Percentiles rank a stretch among this genome's conserved stretches.
Evolutionary conservation across 2,888 invertebrate genomes (phyloP).

Genomic region (Eutolmus rufibarbis): DNA sequence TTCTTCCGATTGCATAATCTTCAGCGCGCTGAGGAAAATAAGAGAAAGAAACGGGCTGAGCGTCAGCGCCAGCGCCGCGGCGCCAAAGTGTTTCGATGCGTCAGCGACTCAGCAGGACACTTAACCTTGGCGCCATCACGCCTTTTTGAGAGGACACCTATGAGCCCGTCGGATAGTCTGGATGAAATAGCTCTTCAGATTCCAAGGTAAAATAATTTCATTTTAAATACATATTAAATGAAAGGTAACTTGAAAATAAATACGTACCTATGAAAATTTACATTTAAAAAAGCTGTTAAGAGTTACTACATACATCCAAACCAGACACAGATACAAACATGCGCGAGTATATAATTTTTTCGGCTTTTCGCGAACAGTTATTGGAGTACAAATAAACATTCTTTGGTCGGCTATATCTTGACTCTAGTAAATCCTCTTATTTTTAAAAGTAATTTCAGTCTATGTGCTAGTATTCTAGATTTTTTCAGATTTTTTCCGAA

Average conservation of each 20-base stretch:
- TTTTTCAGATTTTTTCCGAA: too few species aligned
- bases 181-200: slow-evolving; percentile 92
- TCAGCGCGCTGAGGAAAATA: slow-evolving; percentile 82
- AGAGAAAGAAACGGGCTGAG: slow-evolving; percentile 69
- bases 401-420: too few species aligned
- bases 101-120: slow-evolving; percentile 64
- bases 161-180: slow-evolving; percentile 85
- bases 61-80: slow-evolving; percentile 63
- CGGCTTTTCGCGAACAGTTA: too few species aligned
- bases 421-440: too few species aligned
- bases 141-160: slow-evolving; percentile 83
- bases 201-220: slow-evolving; percentile 74
- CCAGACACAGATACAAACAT: too few species aligned
- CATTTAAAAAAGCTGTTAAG: too few species aligned
- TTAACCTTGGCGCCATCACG: slow-evolving; percentile 79
- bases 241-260: not conserved
- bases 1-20: slow-evolving; percentile 94
- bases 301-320: too few species aligned
- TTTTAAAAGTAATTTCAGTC: too few species aligned
- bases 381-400: too few species aligned
- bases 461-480: too few species aligned
- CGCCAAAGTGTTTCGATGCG: slow-evolving; percentile 67
- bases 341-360: too few species aligned
- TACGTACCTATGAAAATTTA: too few species aligned
- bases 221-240: not conserved